phyloP scores from a whole-genome alignment of 1,140 invertebrate species.

The Octopus sinensis region DNA sequence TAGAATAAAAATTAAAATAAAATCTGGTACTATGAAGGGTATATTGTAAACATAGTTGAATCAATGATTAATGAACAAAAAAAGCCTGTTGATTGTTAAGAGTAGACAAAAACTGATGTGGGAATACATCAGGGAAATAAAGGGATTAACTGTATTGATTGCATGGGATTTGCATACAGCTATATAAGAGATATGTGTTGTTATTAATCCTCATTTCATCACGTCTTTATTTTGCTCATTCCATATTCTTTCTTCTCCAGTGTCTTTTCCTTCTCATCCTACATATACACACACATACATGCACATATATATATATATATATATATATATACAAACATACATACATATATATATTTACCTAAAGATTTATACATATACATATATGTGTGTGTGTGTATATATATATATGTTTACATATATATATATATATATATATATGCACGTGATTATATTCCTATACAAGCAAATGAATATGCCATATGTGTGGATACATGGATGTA shows the following conservation, averaged over 20 bases:
- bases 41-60: background rate
- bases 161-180: background rate
- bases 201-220: background rate
- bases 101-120: background rate
- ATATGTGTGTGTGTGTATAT: background rate
- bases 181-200: background rate
- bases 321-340: background rate
- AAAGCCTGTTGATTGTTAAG: no score
- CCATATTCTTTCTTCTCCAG: no score
- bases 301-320: background rate
- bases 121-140: background rate
- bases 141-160: background rate
- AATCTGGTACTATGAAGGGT: background rate
- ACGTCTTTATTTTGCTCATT: no score
- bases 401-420: background rate
- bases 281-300: background rate
- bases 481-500: background rate
- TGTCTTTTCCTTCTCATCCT: no score
- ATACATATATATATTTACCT: background rate
- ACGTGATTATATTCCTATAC: background rate
- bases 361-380: background rate
- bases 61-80: background rate
- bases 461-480: background rate
- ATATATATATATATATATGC: background rate
- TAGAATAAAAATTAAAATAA: background rate